These are phyloP conservation scores for Athalia rosae DNA, from an alignment of 2,888 invertebrate genomes.

Conservation along the genomic window DNA sequence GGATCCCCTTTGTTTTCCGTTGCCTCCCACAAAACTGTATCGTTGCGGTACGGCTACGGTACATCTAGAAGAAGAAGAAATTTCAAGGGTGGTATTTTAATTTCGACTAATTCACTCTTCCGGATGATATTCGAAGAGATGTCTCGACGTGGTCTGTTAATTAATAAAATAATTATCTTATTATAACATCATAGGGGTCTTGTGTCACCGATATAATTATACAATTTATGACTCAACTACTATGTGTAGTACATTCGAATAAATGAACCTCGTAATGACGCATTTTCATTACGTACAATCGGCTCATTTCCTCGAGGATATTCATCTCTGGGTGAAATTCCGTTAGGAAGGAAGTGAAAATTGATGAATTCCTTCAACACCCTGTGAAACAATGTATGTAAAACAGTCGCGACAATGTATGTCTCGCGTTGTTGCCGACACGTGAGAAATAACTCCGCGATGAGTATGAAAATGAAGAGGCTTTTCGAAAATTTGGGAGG, in stretches of 20 bases:
- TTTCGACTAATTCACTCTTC: slow-evolving; percentile 35
- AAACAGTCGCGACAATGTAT: no score
- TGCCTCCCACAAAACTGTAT: neutral
- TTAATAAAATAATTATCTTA: slow-evolving; percentile 7
- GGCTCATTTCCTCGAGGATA: no score
- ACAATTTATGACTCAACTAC: no score
- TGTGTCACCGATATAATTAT: neutral
- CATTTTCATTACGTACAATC: no score
- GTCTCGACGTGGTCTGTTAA: neutral
- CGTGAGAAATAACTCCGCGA: no score
- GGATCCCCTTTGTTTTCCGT: no score
- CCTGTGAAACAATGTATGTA: neutral
- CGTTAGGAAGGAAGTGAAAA: no score
- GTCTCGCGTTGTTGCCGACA: no score
- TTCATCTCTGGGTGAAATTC: no score
- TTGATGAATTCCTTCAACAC: neutral
- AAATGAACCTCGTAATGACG: neutral
- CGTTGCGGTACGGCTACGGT: neutral
- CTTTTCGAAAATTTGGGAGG: no score
- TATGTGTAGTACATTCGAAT: neutral
- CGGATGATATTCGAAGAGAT: neutral
- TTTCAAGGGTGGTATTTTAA: neutral
- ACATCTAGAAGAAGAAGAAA: neutral
- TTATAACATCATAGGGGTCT: slow-evolving; percentile 10
- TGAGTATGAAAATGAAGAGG: no score